phyloP scores from a whole-genome alignment of 92 coral and sea anemone species.

The Virgularia gustaviana region DNA sequence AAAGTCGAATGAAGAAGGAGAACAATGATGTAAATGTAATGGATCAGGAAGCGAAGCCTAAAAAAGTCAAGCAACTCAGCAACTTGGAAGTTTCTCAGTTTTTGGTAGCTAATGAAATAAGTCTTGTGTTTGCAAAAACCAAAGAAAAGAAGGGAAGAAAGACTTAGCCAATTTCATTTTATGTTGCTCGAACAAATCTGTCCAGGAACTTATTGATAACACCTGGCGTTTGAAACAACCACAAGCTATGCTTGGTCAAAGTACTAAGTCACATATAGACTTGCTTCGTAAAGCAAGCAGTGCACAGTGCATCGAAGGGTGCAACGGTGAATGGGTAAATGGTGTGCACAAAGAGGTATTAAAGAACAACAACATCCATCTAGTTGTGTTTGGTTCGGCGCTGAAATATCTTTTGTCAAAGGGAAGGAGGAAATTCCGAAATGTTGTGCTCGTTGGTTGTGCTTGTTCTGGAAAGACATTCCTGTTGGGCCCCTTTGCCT shows the following conservation, averaged over 20 bases:
- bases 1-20: not conserved
- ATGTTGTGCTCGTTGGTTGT: conserved; percentile 48
- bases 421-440: conserved; percentile 52
- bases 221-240: conserved; percentile 34
- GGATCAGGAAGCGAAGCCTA: not conserved
- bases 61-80: not conserved
- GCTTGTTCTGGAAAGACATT: conserved; percentile 40
- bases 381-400: conserved; percentile 18
- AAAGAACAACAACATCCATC: conserved; percentile 36
- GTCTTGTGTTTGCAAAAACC: conserved; percentile 35
- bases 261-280: conserved; percentile 14
- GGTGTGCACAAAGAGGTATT: conserved; percentile 48
- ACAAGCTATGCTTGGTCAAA: conserved; percentile 21
- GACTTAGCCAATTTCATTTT: conserved; percentile 33
- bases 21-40: not conserved
- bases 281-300: conserved; percentile 28
- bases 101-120: not conserved
- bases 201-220: conserved; percentile 22
- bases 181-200: conserved; percentile 22
- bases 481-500: conserved; percentile 35
- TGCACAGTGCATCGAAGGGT: conserved; percentile 28
- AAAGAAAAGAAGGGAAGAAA: conserved; percentile 41
- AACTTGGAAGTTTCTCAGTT: conserved; percentile 35
- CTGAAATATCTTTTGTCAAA: conserved; percentile 36
- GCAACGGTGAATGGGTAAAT: conserved; percentile 31